Evolutionary conservation across 1,140 invertebrate genomes (phyloP).

Genomic region (Cylas formicarius): DNA sequence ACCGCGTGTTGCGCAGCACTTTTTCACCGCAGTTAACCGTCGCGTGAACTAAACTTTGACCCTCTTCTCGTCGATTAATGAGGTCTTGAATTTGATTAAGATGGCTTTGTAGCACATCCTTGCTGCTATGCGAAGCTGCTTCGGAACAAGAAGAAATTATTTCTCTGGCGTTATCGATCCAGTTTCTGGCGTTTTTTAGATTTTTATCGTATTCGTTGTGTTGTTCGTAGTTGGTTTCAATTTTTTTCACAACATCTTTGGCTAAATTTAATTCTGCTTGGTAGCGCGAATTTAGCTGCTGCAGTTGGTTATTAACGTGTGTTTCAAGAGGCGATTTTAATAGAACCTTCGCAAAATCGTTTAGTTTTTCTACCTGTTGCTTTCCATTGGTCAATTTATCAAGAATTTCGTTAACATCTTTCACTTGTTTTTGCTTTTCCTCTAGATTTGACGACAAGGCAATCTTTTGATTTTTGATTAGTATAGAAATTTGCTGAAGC

Average conservation of each 20-base stretch:
- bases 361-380: constrained; percentile 76
- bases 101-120: constrained; percentile 75
- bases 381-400: constrained; percentile 71
- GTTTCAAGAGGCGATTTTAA: constrained; percentile 80
- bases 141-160: constrained; percentile 75
- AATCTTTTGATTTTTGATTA: constrained; percentile 85
- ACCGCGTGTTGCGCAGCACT: constrained; percentile 76
- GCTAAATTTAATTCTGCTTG: constrained; percentile 84
- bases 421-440: constrained; percentile 81
- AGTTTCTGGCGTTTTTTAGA: constrained; percentile 69
- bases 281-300: constrained; percentile 84
- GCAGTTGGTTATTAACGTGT: constrained; percentile 84
- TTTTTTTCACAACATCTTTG: constrained; percentile 88
- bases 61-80: constrained; percentile 77
- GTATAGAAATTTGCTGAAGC: constrained; percentile 87
- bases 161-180: constrained; percentile 84
- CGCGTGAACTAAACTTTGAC: constrained; percentile 80
- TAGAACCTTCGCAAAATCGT: constrained; percentile 65
- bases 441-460: constrained; percentile 70
- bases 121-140: constrained; percentile 68
- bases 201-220: constrained; percentile 79
- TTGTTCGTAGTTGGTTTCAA: constrained; percentile 82
- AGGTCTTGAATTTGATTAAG: constrained; percentile 77
- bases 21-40: constrained; percentile 92
- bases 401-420: constrained; percentile 70